phyloP scores from a whole-genome alignment of 2,888 invertebrate genomes.

The Belgica antarctica region DNA sequence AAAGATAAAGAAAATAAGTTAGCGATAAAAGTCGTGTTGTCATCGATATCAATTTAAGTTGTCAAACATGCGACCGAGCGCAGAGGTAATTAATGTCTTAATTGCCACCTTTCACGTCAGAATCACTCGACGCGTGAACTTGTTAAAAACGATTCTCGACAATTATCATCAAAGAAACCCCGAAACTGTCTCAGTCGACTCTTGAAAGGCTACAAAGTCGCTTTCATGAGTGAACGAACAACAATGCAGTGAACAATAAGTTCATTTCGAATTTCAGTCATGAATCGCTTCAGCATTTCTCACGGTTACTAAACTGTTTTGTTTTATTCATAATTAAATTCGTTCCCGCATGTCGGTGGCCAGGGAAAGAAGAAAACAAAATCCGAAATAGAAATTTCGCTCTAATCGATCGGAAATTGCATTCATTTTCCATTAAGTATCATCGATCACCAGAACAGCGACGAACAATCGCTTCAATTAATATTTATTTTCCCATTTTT shows the following conservation, averaged over 20 bases:
- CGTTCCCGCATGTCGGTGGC: not conserved
- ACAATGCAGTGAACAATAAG: not conserved
- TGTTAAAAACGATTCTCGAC: not conserved
- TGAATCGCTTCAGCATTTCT: not conserved
- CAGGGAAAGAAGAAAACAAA: constrained; percentile 2
- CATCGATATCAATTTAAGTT: not conserved
- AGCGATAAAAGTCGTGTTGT: no score
- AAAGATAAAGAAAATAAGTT: not conserved
- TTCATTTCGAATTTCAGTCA: not conserved
- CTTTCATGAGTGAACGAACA: no score
- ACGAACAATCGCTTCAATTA: not conserved
- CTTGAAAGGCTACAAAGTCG: not conserved
- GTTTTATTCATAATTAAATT: constrained; percentile 5
- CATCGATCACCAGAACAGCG: not conserved
- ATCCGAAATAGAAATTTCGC: not conserved
- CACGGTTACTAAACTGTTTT: not conserved
- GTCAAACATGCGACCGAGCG: constrained; percentile 2
- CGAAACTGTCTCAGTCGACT: not conserved
- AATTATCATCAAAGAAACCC: no score
- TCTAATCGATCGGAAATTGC: not conserved
- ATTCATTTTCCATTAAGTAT: no score
- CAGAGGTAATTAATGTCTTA: constrained; percentile 15
- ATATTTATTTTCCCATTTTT: constrained; percentile 1
- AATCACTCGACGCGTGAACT: not conserved
- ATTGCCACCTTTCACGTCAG: constrained; percentile 2